Base-by-base conservation (phyloP, 2,797 vertebrate genomes). In the Manis javanica region DNA sequence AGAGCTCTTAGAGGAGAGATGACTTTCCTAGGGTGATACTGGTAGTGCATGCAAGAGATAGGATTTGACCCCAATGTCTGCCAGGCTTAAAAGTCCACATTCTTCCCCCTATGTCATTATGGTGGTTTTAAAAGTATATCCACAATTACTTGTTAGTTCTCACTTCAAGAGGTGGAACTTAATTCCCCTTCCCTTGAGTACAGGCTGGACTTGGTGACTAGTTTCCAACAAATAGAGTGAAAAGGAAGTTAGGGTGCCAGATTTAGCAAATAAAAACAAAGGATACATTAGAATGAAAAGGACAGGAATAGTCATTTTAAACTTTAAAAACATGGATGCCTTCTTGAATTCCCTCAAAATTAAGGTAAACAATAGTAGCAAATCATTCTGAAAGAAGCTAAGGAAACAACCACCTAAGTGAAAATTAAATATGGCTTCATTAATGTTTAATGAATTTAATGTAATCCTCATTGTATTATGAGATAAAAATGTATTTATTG, bases 291-390 rank as follows among this genome's bases (percentile, higher is more conserved):
- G 46, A 91, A 46, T 94, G 75, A 66, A 90, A 94, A 95, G 29
- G 68, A 29, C 26, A 83, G 89, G 31, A 63, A 31, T 64, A 34
- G 14, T 95, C 63, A 59, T 55, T 42, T 63, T 63, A 84, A 34
- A 57, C 68, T 72, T 92, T 69, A 29, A 46, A 83, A 90, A 51
- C 29, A 77, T 39, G 51, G 61, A 9, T 86, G 49, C 83, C 13
- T 92, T 96, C 94, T 89, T 97, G 46, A 97, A 8, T 96, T 87
- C 88, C 83, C 77, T 94, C 68, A 84, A 85, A 95, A 93, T 55
- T 77, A 71, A 90, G 72, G 63, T 79, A 57, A 94, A 97, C 42
- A 92, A 24, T 69, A 89, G 59, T 55, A 93, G 78, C 53, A 90
- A 34, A 61, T 49, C 55, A 92, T 78, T 79, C 90, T 94, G 78